Conservation (phyloP, 2,888 invertebrate species). For the Oxyteleia sp. region DNA sequence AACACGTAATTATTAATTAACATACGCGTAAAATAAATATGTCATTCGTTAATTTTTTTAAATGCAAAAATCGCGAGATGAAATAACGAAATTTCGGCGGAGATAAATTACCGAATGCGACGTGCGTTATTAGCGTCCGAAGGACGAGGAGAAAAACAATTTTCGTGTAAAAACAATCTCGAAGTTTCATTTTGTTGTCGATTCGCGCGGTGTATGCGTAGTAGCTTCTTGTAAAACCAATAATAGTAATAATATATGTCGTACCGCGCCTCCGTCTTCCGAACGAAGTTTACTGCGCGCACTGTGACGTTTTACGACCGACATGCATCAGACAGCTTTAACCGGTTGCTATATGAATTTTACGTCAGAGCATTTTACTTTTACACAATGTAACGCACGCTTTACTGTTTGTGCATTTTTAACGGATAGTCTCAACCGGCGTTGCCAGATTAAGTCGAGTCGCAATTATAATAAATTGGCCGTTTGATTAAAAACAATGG, state of each 20-base stretch:
- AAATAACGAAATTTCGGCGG: too few species aligned
- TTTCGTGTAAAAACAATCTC: conserved; percentile 32
- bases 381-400: conserved; percentile 22
- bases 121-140: conserved; percentile 32
- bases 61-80: too few species aligned
- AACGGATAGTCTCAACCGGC: not conserved
- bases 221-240: conserved; percentile 53
- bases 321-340: conserved; percentile 49
- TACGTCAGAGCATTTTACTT: conserved; percentile 39
- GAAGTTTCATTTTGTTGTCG: conserved; percentile 25
- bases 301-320: conserved; percentile 53
- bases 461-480: not conserved
- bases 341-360: conserved; percentile 47
- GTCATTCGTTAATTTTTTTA: too few species aligned
- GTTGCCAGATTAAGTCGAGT: not conserved
- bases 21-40: too few species aligned
- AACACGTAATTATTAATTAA: too few species aligned
- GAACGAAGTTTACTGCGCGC: conserved; percentile 46
- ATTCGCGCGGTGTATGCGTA: conserved; percentile 5
- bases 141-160: conserved; percentile 15
- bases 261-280: conserved; percentile 25
- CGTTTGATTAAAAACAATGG: not conserved
- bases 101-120: conserved; percentile 27
- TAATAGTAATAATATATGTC: conserved; percentile 57
- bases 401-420: conserved; percentile 22